Conservation (phyloP, 2,888 invertebrate species). For the Willowsia nigromaculata region DNA sequence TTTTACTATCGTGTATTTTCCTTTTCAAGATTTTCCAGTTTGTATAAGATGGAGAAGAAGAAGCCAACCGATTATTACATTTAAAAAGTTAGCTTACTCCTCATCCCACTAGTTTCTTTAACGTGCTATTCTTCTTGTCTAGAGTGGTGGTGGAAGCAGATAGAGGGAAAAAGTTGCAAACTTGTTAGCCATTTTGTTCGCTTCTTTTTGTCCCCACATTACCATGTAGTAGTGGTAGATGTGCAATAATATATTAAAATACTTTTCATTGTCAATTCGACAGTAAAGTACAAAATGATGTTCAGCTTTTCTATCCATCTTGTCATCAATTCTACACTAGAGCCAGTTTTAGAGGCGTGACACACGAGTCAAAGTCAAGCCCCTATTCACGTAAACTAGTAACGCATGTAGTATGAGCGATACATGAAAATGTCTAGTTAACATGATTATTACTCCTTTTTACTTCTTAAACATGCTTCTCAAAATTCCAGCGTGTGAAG, state of each 20-base stretch:
- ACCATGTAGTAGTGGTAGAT: neutral
- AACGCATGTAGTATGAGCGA: too few relatives aligned
- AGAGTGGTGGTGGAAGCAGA: neutral
- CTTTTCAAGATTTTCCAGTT: neutral
- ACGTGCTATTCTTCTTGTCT: neutral
- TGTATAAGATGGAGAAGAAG: neutral
- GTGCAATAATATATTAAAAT: neutral
- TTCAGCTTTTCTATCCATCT: constrained; percentile 2
- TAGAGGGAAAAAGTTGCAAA: constrained; percentile 41
- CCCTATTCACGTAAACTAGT: too few relatives aligned
- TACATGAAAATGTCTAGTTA: too few relatives aligned
- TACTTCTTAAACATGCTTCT: too few relatives aligned
- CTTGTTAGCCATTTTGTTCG: constrained; percentile 1
- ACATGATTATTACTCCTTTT: too few relatives aligned
- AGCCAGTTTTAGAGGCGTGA: too few relatives aligned
- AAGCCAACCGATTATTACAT: constrained; percentile 36
- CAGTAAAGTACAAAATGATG: too few relatives aligned
- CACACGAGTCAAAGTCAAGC: too few relatives aligned
- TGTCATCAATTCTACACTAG: neutral
- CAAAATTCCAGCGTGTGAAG: too few relatives aligned
- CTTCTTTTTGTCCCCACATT: neutral
- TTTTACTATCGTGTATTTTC: neutral
- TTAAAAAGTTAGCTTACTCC: constrained; percentile 58
- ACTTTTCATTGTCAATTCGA: constrained; percentile 36
- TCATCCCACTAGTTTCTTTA: neutral